phyloP scores from a whole-genome alignment of 2,888 invertebrate genomes.

The Diploptera punctata region DNA sequence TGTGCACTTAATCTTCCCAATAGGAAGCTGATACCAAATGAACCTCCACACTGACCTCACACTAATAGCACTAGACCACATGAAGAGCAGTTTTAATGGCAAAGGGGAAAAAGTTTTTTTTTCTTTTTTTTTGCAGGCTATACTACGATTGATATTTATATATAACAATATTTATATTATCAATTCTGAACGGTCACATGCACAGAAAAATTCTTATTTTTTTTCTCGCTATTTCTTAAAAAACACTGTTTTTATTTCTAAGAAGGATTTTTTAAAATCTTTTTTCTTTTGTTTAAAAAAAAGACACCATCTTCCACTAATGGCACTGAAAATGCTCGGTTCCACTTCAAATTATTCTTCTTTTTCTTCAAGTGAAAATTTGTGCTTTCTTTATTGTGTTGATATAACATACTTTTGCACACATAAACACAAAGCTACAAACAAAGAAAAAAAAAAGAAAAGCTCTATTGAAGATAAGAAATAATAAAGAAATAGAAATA shows the following conservation, averaged over 20 bases:
- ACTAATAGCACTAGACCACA: constrained; percentile 49
- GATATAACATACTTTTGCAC: not conserved
- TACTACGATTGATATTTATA: constrained; percentile 48
- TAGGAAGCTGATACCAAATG: constrained; percentile 3
- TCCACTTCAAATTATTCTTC: not conserved
- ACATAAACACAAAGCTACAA: too few relatives aligned
- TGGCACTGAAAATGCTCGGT: constrained; percentile 64
- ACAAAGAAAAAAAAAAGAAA: too few relatives aligned
- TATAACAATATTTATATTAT: constrained; percentile 65
- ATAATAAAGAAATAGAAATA: too few relatives aligned
- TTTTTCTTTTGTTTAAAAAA: constrained; percentile 53
- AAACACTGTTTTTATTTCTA: constrained; percentile 55
- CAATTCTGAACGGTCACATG: constrained; percentile 55
- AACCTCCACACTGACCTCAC: constrained; percentile 35
- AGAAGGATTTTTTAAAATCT: constrained; percentile 53
- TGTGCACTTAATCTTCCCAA: constrained; percentile 20
- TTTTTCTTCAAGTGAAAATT: not conserved
- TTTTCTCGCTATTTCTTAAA: constrained; percentile 32
- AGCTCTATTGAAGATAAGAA: too few relatives aligned
- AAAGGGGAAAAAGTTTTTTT: constrained; percentile 45
- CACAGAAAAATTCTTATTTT: constrained; percentile 50
- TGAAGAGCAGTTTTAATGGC: constrained; percentile 50
- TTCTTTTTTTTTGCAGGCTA: constrained; percentile 39
- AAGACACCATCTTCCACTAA: constrained; percentile 58
- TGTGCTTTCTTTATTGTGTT: not conserved